Percentiles rank a stretch among this genome's conserved stretches.
phyloP scores from a whole-genome alignment of 2,888 invertebrate genomes.

The Tetheella fluctuosa region DNA sequence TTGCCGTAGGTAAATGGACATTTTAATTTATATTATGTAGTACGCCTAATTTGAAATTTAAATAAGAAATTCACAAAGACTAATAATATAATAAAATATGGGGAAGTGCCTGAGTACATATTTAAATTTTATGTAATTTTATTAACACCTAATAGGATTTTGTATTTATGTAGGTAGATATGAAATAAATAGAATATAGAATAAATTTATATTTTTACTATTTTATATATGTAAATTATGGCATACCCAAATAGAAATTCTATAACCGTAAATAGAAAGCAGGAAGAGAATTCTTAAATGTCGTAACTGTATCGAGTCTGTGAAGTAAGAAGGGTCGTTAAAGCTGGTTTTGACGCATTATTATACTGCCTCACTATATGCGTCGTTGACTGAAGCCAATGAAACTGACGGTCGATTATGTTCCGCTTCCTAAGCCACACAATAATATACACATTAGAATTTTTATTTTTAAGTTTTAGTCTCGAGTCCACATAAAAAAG shows the following conservation, averaged over 20 bases:
- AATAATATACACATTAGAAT: background rate
- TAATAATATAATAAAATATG: background rate
- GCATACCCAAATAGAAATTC: background rate
- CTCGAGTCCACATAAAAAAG: no score
- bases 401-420: constrained; percentile 12
- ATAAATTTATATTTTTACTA: no score
- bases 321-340: constrained; percentile 35
- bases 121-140: no score
- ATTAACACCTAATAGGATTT: no score
- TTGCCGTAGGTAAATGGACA: constrained; percentile 22
- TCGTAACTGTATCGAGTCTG: constrained; percentile 23
- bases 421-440: background rate
- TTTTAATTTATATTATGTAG: constrained; percentile 10
- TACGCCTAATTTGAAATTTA: constrained; percentile 17
- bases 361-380: constrained; percentile 33
- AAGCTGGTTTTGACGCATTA: constrained; percentile 30
- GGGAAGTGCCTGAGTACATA: no score
- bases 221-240: background rate
- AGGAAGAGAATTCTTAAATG: constrained; percentile 31
- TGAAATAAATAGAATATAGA: no score
- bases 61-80: background rate
- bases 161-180: no score
- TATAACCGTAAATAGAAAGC: constrained; percentile 17
- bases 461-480: no score
- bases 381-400: constrained; percentile 38